These are phyloP conservation scores for Drosophila azteca DNA, from an alignment of 1,140 invertebrate species.

Conservation along the genomic window DNA sequence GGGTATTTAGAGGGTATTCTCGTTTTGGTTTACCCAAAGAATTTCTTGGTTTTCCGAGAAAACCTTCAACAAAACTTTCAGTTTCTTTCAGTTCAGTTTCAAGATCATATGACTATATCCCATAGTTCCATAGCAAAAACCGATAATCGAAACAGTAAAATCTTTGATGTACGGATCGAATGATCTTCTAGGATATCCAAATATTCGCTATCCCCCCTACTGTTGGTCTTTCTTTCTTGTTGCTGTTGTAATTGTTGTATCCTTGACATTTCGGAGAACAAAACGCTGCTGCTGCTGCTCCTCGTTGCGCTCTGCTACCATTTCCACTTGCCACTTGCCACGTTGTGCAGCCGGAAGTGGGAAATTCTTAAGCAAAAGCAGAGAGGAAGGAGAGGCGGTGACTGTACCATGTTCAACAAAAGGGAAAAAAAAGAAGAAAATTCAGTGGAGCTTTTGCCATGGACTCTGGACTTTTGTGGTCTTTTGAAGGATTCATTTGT, in stretches of 20 bases:
- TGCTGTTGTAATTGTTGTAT: constrained; percentile 59
- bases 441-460: neutral
- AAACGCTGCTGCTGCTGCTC: constrained; percentile 8
- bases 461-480: neutral
- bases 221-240: constrained; percentile 3
- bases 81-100: too few relatives aligned
- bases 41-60: too few relatives aligned
- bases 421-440: constrained; percentile 1
- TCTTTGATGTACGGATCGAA: too few relatives aligned
- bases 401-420: neutral
- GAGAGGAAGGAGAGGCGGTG: neutral
- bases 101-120: too few relatives aligned
- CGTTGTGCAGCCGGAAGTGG: constrained; percentile 51
- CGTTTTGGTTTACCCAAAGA: too few relatives aligned
- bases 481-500: constrained; percentile 27
- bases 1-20: neutral
- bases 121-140: too few relatives aligned
- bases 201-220: too few relatives aligned
- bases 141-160: too few relatives aligned
- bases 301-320: constrained; percentile 28
- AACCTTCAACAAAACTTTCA: too few relatives aligned
- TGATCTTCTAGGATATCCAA: too few relatives aligned
- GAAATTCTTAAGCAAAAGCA: constrained; percentile 30
- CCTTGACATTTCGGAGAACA: constrained; percentile 68
- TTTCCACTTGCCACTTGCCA: constrained; percentile 10